Conservation (phyloP, 2,113 vertebrate genomes). For the Butorides virescens region DNA sequence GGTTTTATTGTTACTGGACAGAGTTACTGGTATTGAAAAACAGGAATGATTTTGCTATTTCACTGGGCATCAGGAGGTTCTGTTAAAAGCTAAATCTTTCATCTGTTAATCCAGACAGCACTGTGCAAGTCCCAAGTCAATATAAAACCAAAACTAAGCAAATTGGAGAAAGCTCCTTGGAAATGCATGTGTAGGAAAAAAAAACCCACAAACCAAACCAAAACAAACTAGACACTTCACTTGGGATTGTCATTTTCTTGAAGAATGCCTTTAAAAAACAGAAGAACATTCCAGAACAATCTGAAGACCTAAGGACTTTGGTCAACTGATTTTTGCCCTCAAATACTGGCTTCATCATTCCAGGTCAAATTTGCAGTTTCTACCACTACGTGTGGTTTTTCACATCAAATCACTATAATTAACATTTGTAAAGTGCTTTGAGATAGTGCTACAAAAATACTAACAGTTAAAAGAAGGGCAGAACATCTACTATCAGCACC, state of each 20-base stretch:
- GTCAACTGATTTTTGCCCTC: not conserved
- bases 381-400: not conserved
- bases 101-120: constrained; percentile 6
- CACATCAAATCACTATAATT: not conserved
- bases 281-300: not conserved
- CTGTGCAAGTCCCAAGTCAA: not conserved
- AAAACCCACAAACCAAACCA: not conserved
- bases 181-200: not conserved
- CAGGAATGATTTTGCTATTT: not conserved
- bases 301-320: not conserved
- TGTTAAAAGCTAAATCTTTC: not conserved
- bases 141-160: constrained; percentile 3
- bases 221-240: not conserved
- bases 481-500: not conserved
- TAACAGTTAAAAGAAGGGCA: not conserved
- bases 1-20: not conserved
- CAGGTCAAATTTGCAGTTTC: not conserved
- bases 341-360: not conserved
- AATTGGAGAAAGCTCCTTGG: constrained; percentile 49
- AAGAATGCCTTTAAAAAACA: not conserved
- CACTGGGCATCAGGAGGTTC: not conserved
- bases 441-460: constrained; percentile 27
- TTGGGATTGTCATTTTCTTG: not conserved
- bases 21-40: not conserved
- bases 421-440: constrained; percentile 53